Conservation (phyloP, 2,113 vertebrate genomes). For the Limnothrissa miodon region DNA sequence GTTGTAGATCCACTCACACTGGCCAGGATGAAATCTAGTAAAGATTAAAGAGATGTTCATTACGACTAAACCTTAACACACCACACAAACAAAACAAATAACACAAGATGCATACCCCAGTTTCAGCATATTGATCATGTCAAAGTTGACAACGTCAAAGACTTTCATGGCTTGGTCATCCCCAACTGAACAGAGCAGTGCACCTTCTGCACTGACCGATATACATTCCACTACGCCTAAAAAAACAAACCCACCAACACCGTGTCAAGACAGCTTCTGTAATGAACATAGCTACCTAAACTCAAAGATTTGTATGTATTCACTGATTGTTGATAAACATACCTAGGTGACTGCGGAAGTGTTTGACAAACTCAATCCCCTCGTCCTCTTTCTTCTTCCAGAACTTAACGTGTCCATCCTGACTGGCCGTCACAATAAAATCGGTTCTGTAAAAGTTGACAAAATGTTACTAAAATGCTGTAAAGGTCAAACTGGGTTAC, state of each 20-base stretch:
- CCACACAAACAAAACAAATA: background rate
- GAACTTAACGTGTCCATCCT: constrained; percentile 98
- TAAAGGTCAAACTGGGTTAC: background rate
- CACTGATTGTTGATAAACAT: constrained; percentile 19
- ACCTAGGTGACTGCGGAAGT: constrained; percentile 94
- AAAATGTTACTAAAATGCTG: background rate
- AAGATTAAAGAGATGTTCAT: background rate
- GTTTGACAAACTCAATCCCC: constrained; percentile 98
- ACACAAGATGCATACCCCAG: constrained; percentile 78
- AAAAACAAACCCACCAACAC: background rate
- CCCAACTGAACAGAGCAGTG: constrained; percentile 89
- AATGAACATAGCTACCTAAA: background rate
- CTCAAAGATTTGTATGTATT: background rate
- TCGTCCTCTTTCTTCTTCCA: constrained; percentile 96
- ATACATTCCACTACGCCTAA: constrained; percentile 91
- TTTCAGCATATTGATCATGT: constrained; percentile 99
- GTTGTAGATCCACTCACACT: constrained; percentile 96
- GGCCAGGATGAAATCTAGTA: constrained; percentile 86
- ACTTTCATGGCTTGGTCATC: constrained; percentile 99
- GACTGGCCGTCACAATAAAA: constrained; percentile 94
- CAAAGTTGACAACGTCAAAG: constrained; percentile 97
- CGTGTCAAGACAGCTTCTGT: background rate
- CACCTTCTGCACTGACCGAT: constrained; percentile 89
- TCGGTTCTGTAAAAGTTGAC: constrained; percentile 79
- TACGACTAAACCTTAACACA: too few species aligned